Evolutionary conservation across 2,888 invertebrate genomes (phyloP).

Genomic region (Trissolcus japonicus): DNA sequence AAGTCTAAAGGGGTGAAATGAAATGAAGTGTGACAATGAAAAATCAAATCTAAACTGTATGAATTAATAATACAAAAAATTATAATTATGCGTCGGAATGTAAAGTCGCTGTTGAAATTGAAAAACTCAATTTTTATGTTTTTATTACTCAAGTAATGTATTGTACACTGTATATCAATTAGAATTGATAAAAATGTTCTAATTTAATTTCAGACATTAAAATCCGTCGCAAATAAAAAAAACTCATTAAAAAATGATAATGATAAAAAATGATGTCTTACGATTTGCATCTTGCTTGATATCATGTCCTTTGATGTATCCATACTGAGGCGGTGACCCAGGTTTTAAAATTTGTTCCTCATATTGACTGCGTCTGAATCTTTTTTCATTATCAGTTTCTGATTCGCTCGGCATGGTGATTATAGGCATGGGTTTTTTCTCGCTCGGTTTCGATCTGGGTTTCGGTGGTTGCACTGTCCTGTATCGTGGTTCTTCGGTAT

Average conservation of each 20-base stretch:
- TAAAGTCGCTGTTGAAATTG: too few relatives aligned
- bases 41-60: too few relatives aligned
- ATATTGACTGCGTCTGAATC: slow-evolving; percentile 58
- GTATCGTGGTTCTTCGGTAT: slow-evolving; percentile 79
- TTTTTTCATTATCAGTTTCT: slow-evolving; percentile 75
- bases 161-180: too few relatives aligned
- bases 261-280: slow-evolving; percentile 62
- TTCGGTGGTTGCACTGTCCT: slow-evolving; percentile 81
- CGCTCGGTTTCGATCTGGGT: slow-evolving; percentile 73
- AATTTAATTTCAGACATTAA: too few relatives aligned
- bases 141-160: too few relatives aligned
- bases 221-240: too few relatives aligned
- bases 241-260: not conserved
- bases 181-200: too few relatives aligned
- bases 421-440: slow-evolving; percentile 70
- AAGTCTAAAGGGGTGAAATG: slow-evolving; percentile 75
- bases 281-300: slow-evolving; percentile 71
- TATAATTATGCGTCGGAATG: too few relatives aligned
- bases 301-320: slow-evolving; percentile 76
- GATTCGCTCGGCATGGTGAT: slow-evolving; percentile 72
- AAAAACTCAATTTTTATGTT: too few relatives aligned
- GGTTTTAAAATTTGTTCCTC: slow-evolving; percentile 73
- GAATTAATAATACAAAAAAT: too few relatives aligned
- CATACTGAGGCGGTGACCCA: slow-evolving; percentile 81
- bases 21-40: not conserved